Evolutionary conservation across 23 tunicate genomes (phyloP).

Genomic region (Ascidia mentula): DNA sequence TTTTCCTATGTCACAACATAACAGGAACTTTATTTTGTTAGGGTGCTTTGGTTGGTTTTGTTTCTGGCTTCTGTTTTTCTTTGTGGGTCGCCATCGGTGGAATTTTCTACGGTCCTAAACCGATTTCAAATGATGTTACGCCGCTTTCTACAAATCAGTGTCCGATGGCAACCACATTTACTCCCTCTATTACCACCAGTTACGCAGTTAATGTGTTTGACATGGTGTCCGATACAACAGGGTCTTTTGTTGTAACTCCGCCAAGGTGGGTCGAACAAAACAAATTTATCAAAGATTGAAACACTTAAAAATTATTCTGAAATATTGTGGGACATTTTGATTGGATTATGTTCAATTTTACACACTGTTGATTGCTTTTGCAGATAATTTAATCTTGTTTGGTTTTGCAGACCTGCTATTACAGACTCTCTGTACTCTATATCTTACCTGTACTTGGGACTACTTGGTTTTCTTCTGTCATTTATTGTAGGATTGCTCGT

Average conservation of each 20-base stretch:
- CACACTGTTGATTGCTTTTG: no score
- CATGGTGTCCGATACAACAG: no score
- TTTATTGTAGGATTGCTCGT: not conserved
- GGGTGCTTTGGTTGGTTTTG: conserved; percentile 42
- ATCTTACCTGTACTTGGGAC: conserved; percentile 1
- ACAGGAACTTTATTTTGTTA: no score
- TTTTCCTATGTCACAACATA: no score
- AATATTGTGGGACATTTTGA: no score
- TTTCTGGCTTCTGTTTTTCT: conserved; percentile 18
- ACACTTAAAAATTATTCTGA: no score
- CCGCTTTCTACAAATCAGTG: conserved; percentile 38
- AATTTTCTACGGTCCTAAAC: conserved; percentile 29
- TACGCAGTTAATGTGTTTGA: no score
- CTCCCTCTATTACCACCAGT: not conserved
- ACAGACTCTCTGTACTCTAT: not conserved
- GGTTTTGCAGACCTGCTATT: not conserved
- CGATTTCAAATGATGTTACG: not conserved
- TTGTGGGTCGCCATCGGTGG: conserved; percentile 41
- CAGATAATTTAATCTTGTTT: no score
- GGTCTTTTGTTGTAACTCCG: no score
- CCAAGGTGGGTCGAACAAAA: no score
- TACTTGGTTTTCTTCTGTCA: not conserved
- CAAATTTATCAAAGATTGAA: no score
- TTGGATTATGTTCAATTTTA: no score
- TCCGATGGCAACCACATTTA: not conserved